Evolutionary conservation across 92 coral and sea anemone genomes (phyloP).

Genomic region (Heliopora coerulea): DNA sequence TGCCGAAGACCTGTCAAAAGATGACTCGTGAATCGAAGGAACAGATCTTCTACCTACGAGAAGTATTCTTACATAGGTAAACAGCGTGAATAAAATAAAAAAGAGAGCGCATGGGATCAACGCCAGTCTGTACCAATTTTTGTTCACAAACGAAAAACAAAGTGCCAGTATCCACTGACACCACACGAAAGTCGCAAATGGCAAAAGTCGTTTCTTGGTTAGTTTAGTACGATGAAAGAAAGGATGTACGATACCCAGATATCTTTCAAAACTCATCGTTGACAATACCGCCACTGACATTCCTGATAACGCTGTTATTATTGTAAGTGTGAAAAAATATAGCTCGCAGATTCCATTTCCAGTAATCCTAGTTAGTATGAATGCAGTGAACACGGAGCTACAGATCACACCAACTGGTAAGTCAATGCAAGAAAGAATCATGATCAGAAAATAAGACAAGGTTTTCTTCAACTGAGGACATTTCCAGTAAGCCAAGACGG

Average conservation of each 20-base stretch:
- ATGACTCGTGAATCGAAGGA: too few species aligned
- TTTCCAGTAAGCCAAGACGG: background rate
- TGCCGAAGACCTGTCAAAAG: too few species aligned
- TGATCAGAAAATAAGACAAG: background rate
- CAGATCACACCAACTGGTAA: background rate
- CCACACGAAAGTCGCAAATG: background rate
- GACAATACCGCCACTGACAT: background rate
- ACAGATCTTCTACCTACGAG: too few species aligned
- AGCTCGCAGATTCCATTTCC: background rate
- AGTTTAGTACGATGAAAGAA: background rate
- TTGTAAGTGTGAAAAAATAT: background rate
- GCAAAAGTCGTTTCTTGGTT: background rate
- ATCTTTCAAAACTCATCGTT: background rate
- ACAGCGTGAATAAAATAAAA: too few species aligned
- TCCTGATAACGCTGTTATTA: background rate
- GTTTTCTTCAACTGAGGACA: background rate
- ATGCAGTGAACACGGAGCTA: background rate
- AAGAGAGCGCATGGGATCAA: too few species aligned
- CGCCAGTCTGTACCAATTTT: too few species aligned
- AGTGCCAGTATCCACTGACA: background rate
- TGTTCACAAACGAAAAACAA: background rate
- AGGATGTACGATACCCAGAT: slow-evolving; percentile 11
- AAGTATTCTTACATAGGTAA: too few species aligned
- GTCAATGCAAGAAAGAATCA: background rate
- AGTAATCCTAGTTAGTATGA: background rate